Evolutionary conservation across 2,888 invertebrate species (phyloP).

Genomic region (Diarsia rubi): DNA sequence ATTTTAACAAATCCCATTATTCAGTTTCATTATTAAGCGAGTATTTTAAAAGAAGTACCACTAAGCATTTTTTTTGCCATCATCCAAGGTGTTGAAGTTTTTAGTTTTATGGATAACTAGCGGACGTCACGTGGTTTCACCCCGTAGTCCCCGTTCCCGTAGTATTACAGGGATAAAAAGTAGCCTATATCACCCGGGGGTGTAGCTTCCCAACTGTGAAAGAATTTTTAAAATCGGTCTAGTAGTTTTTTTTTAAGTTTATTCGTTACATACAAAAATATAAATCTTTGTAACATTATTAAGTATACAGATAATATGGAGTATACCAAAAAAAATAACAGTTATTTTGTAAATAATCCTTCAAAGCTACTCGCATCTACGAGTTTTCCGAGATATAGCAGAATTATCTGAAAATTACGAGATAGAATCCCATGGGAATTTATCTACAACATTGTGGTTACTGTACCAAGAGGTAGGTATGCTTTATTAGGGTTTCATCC

Average conservation of each 20-base stretch:
- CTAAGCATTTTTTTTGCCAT: too few species aligned
- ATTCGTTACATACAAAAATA: too few species aligned
- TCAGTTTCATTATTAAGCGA: neutral
- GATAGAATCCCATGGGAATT: neutral
- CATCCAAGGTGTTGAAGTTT: neutral
- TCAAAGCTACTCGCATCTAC: neutral
- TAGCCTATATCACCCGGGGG: too few species aligned
- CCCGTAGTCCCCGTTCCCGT: too few species aligned
- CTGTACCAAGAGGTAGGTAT: slow-evolving; percentile 32
- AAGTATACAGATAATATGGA: neutral
- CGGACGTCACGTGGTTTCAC: too few species aligned
- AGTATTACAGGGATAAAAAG: too few species aligned
- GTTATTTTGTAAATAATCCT: neutral
- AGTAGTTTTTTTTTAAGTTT: too few species aligned
- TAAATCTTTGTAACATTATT: too few species aligned
- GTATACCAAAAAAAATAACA: neutral
- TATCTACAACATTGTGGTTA: slow-evolving; percentile 19
- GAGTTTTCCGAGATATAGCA: slow-evolving; percentile 6
- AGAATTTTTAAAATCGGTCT: too few species aligned
- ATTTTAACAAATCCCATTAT: neutral
- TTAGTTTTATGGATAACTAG: neutral
- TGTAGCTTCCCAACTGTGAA: too few species aligned
- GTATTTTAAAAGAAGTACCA: too few species aligned
- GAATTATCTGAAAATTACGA: neutral
- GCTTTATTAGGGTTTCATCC: slow-evolving; percentile 43